Base-by-base conservation (phyloP, 1,140 invertebrate species). In the Drosophila nikananu region DNA sequence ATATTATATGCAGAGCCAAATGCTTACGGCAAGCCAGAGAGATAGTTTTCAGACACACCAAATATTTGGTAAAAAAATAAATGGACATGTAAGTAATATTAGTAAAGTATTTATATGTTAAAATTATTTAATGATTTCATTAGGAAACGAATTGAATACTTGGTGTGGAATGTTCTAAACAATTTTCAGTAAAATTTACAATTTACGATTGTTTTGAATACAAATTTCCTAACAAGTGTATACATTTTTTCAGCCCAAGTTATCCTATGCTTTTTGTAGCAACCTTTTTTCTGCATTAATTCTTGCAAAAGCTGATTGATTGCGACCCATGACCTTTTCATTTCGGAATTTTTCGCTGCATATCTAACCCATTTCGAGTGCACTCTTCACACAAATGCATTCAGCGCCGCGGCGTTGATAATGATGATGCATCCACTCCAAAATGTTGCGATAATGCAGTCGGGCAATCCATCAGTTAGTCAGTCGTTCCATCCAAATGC, bases 371-470 rank as follows among this genome's bases (percentile, higher is more conserved):
- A 39, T 39, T 39, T 58, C 6, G 35, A 58, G 32, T 13, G 35
- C n/a, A n/a, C 55, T 58, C 35, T 58, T 41, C 35, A 42, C 35
- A 61, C 51, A 51, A 32, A 23, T 51, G 60, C 60, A 55, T 37
- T 23, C 30, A 25, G 17, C 12, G 2, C 9, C 6, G 55, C 6
- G 55, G 30, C 39, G 19, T 32, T 30, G 39, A 60, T 60, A 49
- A 62, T 62, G 30, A 62, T 37, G 60, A 62, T 62, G 46, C 60
- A 62, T 62, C 27, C 48, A 42, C 55, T 58, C 23, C 2, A 58
- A 65, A 44, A 15, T 32, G 17, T 65, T 25, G 10, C 21, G 54
- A 55, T 55, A 39, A 55, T 55, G 35, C 54, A 55, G 9, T 39
- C 13, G 23, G 55, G 48, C 32, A 42, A 74, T 66, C 48, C 10